Evolutionary conservation across 2,888 invertebrate genomes (phyloP), one percentile per base, ranked within the genome.

Genomic region (Fragum sueziense): DNA sequence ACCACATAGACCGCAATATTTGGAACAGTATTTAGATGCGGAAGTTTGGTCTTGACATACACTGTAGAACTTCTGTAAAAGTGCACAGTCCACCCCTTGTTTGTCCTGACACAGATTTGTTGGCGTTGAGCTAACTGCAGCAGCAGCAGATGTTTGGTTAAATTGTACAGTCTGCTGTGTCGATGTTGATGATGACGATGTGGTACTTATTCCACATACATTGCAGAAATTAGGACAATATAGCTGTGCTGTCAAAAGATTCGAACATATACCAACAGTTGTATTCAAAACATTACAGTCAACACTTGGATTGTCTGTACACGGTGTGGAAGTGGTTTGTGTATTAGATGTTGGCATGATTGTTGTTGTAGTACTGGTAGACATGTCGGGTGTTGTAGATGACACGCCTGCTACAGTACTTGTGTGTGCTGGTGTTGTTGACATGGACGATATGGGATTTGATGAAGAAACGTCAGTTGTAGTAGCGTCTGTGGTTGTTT

Each of bases 221-320:
- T 61, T 59, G 33, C 75, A 75, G 25, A 59, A 75, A 2, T 29
- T 61, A n/a, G 75, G 61, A 22, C 75, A 75, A 47, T 75, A 75
- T 17, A 34, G 25, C 25, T 59, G 51, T 20, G 75, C 75, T n/a
- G 70, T 61, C 9, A 47, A 11, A 29, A 65, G n/a, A 27, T 75
- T 70, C 25, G 33, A 29, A 34, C 75, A 75, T 9, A 75, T 20
- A 47, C 61, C 70, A 33, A 70, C 41, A 6, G 51, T 54, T 9
- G 41, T 14, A 51, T 75, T 59, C 22, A 75, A 33, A 59, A 75
- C 1, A 25, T 25, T 37, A 61, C 75, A 75, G 37, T 75, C 61
- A 31, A 75, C 29, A 20, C 75, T 59, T 34, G 57, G 75, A n/a
- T 59, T 70, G 33, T 75, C 69, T 25, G 37, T 59, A 29, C 75